Base-by-base conservation (phyloP, 2,113 vertebrate species). In the Ptychochromis oligacanthus region DNA sequence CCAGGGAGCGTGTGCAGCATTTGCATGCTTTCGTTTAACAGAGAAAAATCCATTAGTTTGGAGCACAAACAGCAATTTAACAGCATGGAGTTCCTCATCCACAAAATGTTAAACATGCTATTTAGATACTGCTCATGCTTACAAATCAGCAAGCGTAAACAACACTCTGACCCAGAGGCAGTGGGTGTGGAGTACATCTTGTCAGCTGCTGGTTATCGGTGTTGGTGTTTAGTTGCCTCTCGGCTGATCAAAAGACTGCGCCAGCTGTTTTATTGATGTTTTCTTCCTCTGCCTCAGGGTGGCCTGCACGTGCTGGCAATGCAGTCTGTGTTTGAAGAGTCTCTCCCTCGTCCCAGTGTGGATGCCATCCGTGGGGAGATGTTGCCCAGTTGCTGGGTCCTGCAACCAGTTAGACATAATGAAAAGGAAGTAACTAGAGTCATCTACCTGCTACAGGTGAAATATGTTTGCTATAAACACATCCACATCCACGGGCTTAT, bases 381-480 rank as follows among this genome's bases (percentile, higher is more conserved):
- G 94, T 91, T 99, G 88, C 98, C 98, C 80, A 99, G 98, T 8
- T 97, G 97, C 79, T 99, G 98, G 97, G 83, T 99, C 86, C 94
- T 99, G 74, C 97, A 99, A 91, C 96, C 97, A 34, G 89, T 96
- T 12, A 93, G 75, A 13, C 72, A 89, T 7, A 84, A 95, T 1
- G 97, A 97, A 75, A 96, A 93, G 84, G 97, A 97, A 22, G 79
- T 96, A 70, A 97, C 97, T 83, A 96, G 95, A 91, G 96, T 98
- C 67, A 83, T 97, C 83, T 98, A 96, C 92, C 93, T 99, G 93
- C 93, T 96, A 75, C 98, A 99, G 97, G 98, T 99, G 93, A 91
- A 88, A 59, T 6, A 7, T 24, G 2, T n/a, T 59, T 40, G 24
- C 17, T 46, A 8, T 31, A 26, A 72, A 72, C 49, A 2, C 43